Evolutionary conservation across 2,113 vertebrate species (phyloP), one percentile per base, ranked within the genome.

Genomic region (Carlito syrichta): DNA sequence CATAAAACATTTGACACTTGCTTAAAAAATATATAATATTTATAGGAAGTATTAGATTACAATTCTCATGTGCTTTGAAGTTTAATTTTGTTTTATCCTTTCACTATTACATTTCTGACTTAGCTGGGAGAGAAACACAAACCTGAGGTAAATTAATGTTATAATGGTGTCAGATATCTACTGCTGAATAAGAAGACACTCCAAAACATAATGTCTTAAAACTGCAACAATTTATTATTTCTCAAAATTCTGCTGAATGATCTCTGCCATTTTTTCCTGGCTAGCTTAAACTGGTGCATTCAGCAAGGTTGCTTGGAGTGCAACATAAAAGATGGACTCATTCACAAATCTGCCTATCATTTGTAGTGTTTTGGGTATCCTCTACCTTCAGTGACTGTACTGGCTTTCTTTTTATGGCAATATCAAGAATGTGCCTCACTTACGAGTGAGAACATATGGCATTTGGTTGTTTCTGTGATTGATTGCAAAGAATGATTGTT

Each of bases 281-380:
- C 32, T 50, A 35, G 13, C 2, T 69, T 4, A 25, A 58, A 58
- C 19, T 3, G 8, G 5, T 27, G 2, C 7, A 50, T 58, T 22
- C n/a, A 68, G 19, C 3, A 6, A 17, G 43, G 6, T 50, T 58
- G 14, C 2, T 38, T 83, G 30, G 7, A 30, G 8, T 48, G 20
- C 13, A 32, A 17, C 0, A 3, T 8, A 13, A 6, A 23, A 48
- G 6, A 23, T 23, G 11, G 14, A 6, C 8, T 38, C 17, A 48
- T 14, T 54, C 40, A 45, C 38, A 73, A 22, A 14, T 30, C 6
- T 74, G n/a, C 32, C 25, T 8, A 48, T 30, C 8, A 32, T 11
- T 52, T 77, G 12, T 2, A 6, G 6, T 20, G 11, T 40, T 5
- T 10, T 62, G 6, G 9, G 4, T 38, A n/a, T 35, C 1, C 17